Conservation (phyloP, 2,888 invertebrate species). For the Rhopalosiphum nymphaeae region DNA sequence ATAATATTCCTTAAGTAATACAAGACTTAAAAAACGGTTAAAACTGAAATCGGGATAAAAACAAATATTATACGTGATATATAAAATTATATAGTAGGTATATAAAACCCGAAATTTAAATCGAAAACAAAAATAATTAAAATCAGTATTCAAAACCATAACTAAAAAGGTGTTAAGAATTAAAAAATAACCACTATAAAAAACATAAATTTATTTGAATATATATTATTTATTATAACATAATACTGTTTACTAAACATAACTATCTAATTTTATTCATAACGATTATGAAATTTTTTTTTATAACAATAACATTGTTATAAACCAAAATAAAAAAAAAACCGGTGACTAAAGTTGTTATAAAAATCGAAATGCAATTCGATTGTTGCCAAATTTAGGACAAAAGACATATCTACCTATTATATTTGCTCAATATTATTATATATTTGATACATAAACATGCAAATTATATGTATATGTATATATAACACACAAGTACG, state of each 20-base stretch:
- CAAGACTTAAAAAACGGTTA: neutral
- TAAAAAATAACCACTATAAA: neutral
- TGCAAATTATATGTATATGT: neutral
- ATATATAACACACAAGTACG: neutral
- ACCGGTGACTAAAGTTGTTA: no score
- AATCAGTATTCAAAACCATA: neutral
- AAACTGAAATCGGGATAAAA: neutral
- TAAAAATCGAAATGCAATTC: neutral
- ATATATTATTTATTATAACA: neutral
- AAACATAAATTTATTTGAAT: neutral
- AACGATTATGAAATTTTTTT: neutral
- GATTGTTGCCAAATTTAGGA: neutral
- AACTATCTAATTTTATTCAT: neutral
- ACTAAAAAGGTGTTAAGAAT: neutral
- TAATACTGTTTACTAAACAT: neutral
- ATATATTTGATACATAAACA: neutral
- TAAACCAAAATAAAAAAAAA: neutral
- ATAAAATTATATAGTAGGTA: neutral
- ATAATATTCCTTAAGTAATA: neutral
- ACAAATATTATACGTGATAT: neutral
- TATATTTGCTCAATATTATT: slow-evolving; percentile 43
- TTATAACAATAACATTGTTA: neutral
- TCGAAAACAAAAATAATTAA: neutral
- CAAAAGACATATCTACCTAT: neutral
- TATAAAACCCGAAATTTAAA: neutral